Evolutionary conservation across 2,113 vertebrate genomes (phyloP), one percentile per base, ranked within the genome.

Genomic region (Elachura formosa): DNA sequence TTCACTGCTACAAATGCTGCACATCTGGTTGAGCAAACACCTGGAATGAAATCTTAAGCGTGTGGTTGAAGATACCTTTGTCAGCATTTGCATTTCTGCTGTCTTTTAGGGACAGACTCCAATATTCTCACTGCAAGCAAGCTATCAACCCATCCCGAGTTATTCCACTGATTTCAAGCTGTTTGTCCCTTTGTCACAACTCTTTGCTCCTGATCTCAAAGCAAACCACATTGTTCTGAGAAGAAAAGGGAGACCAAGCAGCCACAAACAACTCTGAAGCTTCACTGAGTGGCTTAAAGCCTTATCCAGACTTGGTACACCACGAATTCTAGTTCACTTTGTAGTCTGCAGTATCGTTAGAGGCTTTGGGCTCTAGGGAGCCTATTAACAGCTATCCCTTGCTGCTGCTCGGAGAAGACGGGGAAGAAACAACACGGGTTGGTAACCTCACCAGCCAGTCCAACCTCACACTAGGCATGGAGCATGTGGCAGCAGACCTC

Each of bases 141-240:
- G 13, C 11, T n/a, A 22, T 14, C 41, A 49, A 3, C 15, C 17
- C 16, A 11, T 17, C 68, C 76, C 0, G 1, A 56, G 15, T 16
- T 52, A 72, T 25, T 41, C 31, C 26, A 33, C n/a, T 13, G 8
- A 52, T 34, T 78, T 59, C 43, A 72, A 81, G 34, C 43, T 56
- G 2, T 23, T 45, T 69, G 43, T 48, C 29, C 41, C 16, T 33
- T 16, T 2, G 2, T 41, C 46, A 64, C 20, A 82, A 10, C 20
- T 24, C 41, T 10, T 29, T 63, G 43, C 26, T 58, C 62, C 41
- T 74, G 36, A 33, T 25, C 36, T 68, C 36, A 56, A 54, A 54
- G 62, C 18, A 12, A 3, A 10, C 6, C 21, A 36, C 25, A 2
- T 14, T 16, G 36, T 29, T 74, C 38, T 46, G 41, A 61, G 41